Conservation (phyloP, 2,888 invertebrate species). For the Chrysina gloriosa region DNA sequence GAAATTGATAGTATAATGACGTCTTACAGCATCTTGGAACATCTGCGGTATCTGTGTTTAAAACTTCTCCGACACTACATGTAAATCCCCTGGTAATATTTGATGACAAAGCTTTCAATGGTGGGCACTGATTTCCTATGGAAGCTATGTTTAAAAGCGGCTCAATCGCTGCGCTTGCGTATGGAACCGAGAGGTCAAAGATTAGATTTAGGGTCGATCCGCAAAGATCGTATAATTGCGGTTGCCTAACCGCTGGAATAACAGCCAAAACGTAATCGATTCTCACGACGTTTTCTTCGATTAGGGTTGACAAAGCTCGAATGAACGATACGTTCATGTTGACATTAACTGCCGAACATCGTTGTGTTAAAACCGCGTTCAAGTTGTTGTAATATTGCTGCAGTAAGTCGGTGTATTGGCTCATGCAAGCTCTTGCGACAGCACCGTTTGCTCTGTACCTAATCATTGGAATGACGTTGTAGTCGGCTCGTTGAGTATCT, state of each 20-base stretch:
- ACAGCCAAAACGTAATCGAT: slow-evolving; percentile 91
- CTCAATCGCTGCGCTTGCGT: slow-evolving; percentile 90
- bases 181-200: slow-evolving; percentile 93
- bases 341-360: slow-evolving; percentile 94
- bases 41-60: slow-evolving; percentile 92
- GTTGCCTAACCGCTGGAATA: slow-evolving; percentile 87
- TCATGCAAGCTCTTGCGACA: slow-evolving; percentile 84
- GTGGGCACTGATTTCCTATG: slow-evolving; percentile 93
- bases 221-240: slow-evolving; percentile 93
- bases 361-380: slow-evolving; percentile 85
- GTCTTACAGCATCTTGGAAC: slow-evolving; percentile 91
- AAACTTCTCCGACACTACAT: slow-evolving; percentile 92
- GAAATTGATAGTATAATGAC: neutral
- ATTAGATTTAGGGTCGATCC: slow-evolving; percentile 93
- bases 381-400: slow-evolving; percentile 84
- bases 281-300: slow-evolving; percentile 89
- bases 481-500: slow-evolving; percentile 95
- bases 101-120: slow-evolving; percentile 86
- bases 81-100: slow-evolving; percentile 90
- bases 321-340: slow-evolving; percentile 94
- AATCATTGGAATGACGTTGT: slow-evolving; percentile 88
- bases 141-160: slow-evolving; percentile 89
- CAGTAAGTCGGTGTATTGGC: slow-evolving; percentile 86
- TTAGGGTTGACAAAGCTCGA: slow-evolving; percentile 80
- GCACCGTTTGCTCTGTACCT: slow-evolving; percentile 92